These are phyloP conservation scores for Hirundo rustica DNA, from an alignment of 2,797 vertebrate species.

Conservation along the genomic window DNA sequence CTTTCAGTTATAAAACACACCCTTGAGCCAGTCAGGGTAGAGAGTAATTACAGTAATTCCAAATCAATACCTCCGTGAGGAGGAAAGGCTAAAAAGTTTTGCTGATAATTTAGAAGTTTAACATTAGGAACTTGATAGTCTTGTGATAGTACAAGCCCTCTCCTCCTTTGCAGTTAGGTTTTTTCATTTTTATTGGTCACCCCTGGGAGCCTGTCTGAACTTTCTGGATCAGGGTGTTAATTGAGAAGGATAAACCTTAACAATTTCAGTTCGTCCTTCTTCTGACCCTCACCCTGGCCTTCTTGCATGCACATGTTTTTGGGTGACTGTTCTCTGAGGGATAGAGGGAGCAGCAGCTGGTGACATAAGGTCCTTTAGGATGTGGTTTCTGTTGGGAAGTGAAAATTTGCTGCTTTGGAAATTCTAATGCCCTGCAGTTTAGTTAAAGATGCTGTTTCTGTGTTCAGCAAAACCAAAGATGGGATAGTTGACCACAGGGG, in stretches of 20 bases:
- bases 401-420: background rate
- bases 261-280: background rate
- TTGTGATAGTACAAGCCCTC: background rate
- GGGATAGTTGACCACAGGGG: background rate
- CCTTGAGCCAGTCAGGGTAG: background rate
- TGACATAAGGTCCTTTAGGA: background rate
- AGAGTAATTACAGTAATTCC: background rate
- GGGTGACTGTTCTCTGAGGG: background rate
- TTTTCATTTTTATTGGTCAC: background rate
- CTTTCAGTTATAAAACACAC: background rate
- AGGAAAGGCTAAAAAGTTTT: background rate
- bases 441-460: background rate
- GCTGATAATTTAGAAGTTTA: background rate
- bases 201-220: background rate
- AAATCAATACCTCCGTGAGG: background rate
- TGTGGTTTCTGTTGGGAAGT: background rate
- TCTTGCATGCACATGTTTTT: background rate
- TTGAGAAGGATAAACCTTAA: background rate
- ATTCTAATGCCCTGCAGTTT: background rate
- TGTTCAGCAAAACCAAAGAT: background rate
- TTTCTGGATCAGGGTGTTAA: background rate
- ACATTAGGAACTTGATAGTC: background rate
- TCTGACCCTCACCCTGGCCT: background rate
- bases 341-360: background rate
- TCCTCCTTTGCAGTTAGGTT: background rate